Evolutionary conservation across 2,113 vertebrate species (phyloP).

Genomic region (Actenoides lindsayi): DNA sequence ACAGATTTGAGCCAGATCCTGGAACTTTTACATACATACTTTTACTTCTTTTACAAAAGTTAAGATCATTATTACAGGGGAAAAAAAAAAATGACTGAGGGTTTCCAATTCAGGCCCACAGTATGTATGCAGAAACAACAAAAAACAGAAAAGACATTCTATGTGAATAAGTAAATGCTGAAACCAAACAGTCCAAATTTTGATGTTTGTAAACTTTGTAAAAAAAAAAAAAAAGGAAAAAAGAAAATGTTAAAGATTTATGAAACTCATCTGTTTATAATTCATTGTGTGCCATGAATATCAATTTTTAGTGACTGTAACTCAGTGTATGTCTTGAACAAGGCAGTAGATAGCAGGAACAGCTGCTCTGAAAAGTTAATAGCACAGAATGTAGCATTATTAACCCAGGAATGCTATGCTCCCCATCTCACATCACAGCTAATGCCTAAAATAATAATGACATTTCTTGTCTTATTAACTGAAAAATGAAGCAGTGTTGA

Average conservation of each 20-base stretch:
- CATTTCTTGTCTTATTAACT: constrained; percentile 73
- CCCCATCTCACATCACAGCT: constrained; percentile 54
- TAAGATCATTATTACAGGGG: background rate
- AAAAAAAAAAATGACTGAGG: background rate
- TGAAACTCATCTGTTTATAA: background rate
- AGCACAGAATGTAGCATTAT: constrained; percentile 64
- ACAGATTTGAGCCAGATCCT: background rate
- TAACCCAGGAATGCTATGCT: constrained; percentile 62
- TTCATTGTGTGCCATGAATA: background rate
- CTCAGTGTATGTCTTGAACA: background rate
- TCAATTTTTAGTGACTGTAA: background rate
- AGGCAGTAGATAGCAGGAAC: constrained; percentile 29
- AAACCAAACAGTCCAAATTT: background rate
- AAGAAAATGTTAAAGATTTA: background rate
- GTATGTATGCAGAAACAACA: background rate
- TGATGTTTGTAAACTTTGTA: background rate
- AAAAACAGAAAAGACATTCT: background rate
- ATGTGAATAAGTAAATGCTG: background rate
- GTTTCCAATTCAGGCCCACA: background rate
- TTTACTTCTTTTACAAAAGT: background rate
- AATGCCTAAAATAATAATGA: constrained; percentile 76
- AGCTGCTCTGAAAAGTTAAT: constrained; percentile 68
- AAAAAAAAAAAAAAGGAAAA: no score
- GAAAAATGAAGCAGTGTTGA: constrained; percentile 70
- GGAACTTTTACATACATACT: background rate